phyloP scores from a whole-genome alignment of 2,797 vertebrate species.

The Rhinella marina region DNA sequence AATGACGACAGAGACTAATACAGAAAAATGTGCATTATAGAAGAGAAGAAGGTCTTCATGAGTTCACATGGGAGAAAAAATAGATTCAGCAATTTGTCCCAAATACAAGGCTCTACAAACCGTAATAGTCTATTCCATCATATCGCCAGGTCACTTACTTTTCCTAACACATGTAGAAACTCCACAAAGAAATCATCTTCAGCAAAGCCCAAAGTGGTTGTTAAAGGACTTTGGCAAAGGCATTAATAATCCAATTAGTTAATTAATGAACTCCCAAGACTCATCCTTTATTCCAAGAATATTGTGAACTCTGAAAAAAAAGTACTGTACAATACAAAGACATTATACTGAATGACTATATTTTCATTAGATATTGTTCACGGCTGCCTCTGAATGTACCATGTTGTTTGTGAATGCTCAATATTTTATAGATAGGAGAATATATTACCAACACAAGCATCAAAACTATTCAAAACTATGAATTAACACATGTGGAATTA shows the following conservation, averaged over 20 bases:
- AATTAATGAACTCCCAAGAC: conserved; percentile 17
- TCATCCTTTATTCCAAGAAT: background rate
- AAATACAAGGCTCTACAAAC: conserved; percentile 34
- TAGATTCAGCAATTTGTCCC: conserved; percentile 46
- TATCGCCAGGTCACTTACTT: conserved; percentile 15
- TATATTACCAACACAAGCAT: too few species aligned
- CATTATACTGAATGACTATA: background rate
- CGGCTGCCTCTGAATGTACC: background rate
- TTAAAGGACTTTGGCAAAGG: conserved; percentile 35
- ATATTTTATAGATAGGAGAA: too few species aligned
- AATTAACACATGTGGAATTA: too few species aligned
- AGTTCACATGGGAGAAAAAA: conserved; percentile 49
- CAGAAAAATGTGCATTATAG: conserved; percentile 33
- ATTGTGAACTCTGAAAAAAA: background rate
- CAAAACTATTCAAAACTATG: too few species aligned
- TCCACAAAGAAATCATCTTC: conserved; percentile 36
- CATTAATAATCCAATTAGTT: conserved; percentile 29
- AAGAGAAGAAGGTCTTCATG: conserved; percentile 43
- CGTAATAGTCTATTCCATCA: conserved; percentile 49
- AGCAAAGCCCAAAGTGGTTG: conserved; percentile 16
- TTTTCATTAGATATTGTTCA: background rate
- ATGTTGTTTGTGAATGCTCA: background rate
- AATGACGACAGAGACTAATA: conserved; percentile 45
- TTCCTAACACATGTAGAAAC: background rate
- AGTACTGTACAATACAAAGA: background rate